A percentile compares a stretch with the other conserved stretches of the same genome.
Conservation (phyloP, 2,113 vertebrate species). For the Zosterops lateralis region DNA sequence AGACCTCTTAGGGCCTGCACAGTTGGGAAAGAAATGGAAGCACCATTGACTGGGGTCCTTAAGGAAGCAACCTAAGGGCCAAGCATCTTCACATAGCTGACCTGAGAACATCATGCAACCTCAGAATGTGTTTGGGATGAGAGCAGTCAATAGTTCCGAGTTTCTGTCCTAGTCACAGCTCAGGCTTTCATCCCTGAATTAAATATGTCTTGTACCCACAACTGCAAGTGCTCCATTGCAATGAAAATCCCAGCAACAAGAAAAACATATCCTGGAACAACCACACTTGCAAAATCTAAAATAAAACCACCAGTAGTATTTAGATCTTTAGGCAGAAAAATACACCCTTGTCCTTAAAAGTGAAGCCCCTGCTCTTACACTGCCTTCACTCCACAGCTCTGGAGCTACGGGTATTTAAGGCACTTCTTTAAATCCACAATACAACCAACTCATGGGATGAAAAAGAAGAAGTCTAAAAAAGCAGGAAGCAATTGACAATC, state of each 20-base stretch:
- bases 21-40: neutral
- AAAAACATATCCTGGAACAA: neutral
- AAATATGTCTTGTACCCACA: neutral
- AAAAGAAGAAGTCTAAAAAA: neutral
- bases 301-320: neutral
- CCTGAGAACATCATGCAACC: neutral
- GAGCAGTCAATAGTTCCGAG: neutral
- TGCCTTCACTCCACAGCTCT: neutral
- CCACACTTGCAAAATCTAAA: neutral
- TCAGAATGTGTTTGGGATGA: neutral
- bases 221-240: accelerated
- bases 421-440: neutral
- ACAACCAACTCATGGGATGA: neutral
- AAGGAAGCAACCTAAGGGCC: neutral
- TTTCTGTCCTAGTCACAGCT: accelerated
- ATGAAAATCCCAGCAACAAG: accelerated
- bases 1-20: neutral
- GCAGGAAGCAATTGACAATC: neutral
- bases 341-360: neutral
- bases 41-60: neutral
- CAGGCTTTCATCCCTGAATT: neutral
- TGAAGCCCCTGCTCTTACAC: neutral
- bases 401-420: neutral
- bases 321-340: neutral
- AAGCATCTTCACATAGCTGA: neutral